Conservation (phyloP, 2,888 invertebrate genomes). For the Pristionchus arcanus region DNA sequence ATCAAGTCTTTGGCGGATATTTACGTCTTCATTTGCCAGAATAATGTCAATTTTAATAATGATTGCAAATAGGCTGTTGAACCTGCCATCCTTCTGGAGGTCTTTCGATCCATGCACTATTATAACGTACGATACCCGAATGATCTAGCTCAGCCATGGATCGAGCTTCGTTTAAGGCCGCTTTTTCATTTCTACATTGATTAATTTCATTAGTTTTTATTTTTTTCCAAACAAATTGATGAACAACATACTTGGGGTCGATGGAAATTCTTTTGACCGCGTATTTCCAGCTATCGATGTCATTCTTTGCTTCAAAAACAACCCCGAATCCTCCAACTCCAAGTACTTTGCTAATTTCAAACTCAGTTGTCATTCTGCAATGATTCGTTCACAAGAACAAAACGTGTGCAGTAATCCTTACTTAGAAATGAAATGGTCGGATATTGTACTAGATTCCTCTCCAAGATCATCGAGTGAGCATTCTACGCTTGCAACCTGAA, state of each 20-base stretch:
- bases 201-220: no score
- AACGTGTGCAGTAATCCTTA: no score
- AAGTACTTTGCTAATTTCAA: neutral
- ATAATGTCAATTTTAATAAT: no score
- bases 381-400: no score
- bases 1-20: no score
- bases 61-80: neutral
- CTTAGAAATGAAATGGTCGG: no score
- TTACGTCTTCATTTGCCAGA: no score
- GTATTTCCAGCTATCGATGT: neutral
- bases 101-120: neutral
- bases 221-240: no score
- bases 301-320: neutral
- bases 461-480: no score
- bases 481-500: no score
- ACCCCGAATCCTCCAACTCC: neutral
- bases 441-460: no score
- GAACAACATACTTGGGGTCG: neutral
- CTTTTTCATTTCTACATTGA: neutral
- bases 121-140: neutral
- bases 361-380: neutral
- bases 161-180: neutral
- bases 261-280: neutral
- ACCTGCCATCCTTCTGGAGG: neutral
- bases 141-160: neutral